Evolutionary conservation across 2,797 vertebrate species (phyloP).

Genomic region (Epinephelus coioides): DNA sequence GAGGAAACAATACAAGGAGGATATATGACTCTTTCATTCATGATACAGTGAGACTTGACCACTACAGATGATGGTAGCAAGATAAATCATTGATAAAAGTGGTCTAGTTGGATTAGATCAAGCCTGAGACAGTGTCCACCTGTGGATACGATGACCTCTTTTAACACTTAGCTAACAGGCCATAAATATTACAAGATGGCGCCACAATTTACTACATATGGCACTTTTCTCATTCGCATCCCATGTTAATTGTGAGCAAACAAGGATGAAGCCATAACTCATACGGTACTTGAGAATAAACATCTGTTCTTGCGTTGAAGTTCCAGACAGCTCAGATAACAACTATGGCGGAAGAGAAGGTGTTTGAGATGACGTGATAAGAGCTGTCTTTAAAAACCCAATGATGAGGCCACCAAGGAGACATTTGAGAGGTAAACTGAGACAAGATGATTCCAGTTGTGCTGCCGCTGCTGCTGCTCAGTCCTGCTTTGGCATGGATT

Average conservation of each 20-base stretch:
- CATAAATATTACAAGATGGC: slow-evolving; percentile 16
- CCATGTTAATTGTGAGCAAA: slow-evolving; percentile 40
- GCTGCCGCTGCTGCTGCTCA: slow-evolving; percentile 60
- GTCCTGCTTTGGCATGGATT: slow-evolving; percentile 74
- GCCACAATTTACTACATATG: slow-evolving; percentile 23
- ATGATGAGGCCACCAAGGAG: not conserved
- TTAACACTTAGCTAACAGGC: not conserved
- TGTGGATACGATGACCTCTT: not conserved
- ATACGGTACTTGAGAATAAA: slow-evolving; percentile 1
- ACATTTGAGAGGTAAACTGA: slow-evolving; percentile 46
- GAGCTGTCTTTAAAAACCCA: slow-evolving; percentile 72
- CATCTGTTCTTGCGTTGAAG: slow-evolving; percentile 3
- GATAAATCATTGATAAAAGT: not conserved
- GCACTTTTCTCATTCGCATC: slow-evolving; percentile 44
- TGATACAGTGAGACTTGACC: not conserved
- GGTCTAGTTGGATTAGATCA: not conserved
- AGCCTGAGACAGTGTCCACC: not conserved
- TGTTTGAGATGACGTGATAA: slow-evolving; percentile 60
- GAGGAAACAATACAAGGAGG: not conserved
- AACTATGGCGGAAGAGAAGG: slow-evolving; percentile 60
- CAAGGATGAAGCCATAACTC: slow-evolving; percentile 1
- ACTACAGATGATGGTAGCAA: not conserved
- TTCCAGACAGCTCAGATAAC: slow-evolving; percentile 20
- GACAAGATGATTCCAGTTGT: slow-evolving; percentile 63
- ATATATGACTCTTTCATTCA: not conserved